Conservation (phyloP, 2,888 invertebrate species). For the Microctonus hyperodae region DNA sequence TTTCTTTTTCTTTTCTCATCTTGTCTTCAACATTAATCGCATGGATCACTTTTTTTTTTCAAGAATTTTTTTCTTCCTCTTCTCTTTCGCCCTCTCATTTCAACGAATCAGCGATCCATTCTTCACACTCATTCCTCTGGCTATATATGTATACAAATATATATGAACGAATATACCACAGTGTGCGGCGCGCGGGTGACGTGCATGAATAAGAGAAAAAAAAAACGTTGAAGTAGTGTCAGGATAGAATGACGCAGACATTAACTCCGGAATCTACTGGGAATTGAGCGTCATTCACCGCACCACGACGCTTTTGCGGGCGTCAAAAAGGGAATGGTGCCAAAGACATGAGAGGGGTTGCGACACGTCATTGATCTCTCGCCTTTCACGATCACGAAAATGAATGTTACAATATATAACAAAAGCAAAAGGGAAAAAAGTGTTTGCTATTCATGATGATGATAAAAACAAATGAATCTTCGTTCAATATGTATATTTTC, state of each 20-base stretch:
- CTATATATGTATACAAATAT: background rate
- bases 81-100: background rate
- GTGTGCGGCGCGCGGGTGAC: background rate
- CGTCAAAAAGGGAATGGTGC: background rate
- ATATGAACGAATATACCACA: background rate
- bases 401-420: background rate
- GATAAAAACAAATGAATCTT: background rate
- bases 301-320: background rate
- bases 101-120: background rate
- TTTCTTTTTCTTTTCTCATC: background rate
- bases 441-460: background rate
- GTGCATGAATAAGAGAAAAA: background rate
- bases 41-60: background rate
- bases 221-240: background rate
- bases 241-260: constrained; percentile 8
- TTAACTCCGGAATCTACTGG: constrained; percentile 9
- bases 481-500: background rate
- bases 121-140: background rate
- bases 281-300: constrained; percentile 11
- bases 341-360: constrained; percentile 3
- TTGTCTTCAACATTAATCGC: background rate
- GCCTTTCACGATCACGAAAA: constrained; percentile 1
- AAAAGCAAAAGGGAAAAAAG: background rate
- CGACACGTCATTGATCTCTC: constrained; percentile 3
- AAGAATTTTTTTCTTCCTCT: background rate